Base-by-base conservation (phyloP, 1,140 invertebrate genomes). In the Heliconius eleuchia region DNA sequence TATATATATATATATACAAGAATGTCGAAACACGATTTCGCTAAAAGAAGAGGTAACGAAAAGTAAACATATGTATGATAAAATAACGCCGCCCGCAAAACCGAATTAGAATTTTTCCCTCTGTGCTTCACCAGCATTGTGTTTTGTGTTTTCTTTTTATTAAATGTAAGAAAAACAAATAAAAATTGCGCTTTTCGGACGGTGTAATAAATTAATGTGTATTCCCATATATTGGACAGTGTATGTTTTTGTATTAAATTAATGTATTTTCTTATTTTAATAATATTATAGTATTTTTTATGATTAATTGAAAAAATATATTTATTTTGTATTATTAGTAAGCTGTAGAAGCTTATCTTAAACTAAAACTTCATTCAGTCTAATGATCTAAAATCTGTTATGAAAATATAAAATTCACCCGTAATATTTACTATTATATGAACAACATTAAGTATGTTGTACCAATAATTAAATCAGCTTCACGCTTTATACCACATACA, bases 61-160 rank as follows among this genome's bases (percentile, higher is more conserved):
- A 86, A 85, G 83, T 82, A 86, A 87, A 87, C 83, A 79, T 78
- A 76, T 83, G 80, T 87, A 87, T 85, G 84, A 87, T 85, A 87
- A 87, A 88, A 88, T 85, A 87, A 89, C 85, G 82, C 80, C 85
- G 82, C 77, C 83, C 83, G 81, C 80, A 82, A 84, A 87, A 86
- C 77, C 77, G 81, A 87, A 91, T 92, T 88, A 88, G 82, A 88
- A 88, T 87, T 88, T 87, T 88, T 89, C 85, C 86, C 86, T 91
- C 88, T 90, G 86, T 88, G 78, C 83, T 80, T 85, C 83, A 81
- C 86, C 79, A 80, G 77, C 85, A 80, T 80, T 84, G 83, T 82
- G 85, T 87, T 88, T 88, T 89, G 86, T 91, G 84, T 90, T 89
- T 89, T 88, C 83, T 80, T 91, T 91, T 89, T 88, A 91, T 91